Percentiles rank a stretch among this genome's conserved stretches.
Conservation (phyloP, 2,113 vertebrate species). For the Uropsilus gracilis region DNA sequence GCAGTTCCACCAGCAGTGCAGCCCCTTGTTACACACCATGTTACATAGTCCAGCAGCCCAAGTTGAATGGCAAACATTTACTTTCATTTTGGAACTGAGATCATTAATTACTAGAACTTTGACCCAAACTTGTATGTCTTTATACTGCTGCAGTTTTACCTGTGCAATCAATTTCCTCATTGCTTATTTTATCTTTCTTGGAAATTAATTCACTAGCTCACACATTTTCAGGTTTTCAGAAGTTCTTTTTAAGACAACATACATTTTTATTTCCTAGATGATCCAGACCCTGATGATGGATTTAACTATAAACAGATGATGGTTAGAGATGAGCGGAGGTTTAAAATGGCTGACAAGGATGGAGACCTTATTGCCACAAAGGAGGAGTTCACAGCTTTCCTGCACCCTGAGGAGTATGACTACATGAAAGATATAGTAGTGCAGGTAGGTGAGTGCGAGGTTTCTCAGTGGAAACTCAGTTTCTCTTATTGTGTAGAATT, state of each 20-base stretch:
- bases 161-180: neutral
- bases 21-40: neutral
- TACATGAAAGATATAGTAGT: conserved; percentile 96
- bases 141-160: neutral
- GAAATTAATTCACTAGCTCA: conserved; percentile 14
- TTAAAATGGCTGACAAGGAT: conserved; percentile 91
- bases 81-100: neutral
- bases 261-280: conserved; percentile 85
- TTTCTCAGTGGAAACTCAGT: neutral
- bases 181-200: conserved; percentile 40
- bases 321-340: conserved; percentile 92
- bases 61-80: neutral
- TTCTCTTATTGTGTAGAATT: neutral
- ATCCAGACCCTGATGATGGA: conserved; percentile 91
- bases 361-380: conserved; percentile 90
- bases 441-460: conserved; percentile 84
- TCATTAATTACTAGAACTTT: neutral
- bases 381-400: conserved; percentile 93
- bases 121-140: neutral
- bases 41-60: neutral
- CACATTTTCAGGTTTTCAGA: conserved; percentile 29
- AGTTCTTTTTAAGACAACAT: neutral
- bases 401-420: conserved; percentile 95
- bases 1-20: neutral
- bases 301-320: conserved; percentile 96